These are phyloP conservation scores for Mastacembelus armatus DNA, from an alignment of 2,797 vertebrate genomes.

Conservation along the genomic window DNA sequence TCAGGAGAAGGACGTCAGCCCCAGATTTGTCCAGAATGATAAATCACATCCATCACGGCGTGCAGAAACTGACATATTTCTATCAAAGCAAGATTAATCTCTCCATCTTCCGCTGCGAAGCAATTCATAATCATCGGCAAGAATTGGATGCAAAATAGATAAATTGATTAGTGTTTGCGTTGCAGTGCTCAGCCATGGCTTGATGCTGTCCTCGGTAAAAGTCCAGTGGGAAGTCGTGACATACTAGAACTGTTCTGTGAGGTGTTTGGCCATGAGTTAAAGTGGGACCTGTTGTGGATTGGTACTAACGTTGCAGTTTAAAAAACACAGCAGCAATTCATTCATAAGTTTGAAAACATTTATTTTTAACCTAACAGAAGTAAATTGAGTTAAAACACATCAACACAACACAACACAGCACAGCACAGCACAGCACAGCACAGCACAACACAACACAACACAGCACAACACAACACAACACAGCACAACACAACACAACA, in stretches of 20 bases:
- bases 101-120: constrained; percentile 85
- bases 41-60: constrained; percentile 90
- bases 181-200: constrained; percentile 25
- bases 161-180: constrained; percentile 73
- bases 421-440: no score
- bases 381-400: no score
- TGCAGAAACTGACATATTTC: constrained; percentile 87
- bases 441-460: no score
- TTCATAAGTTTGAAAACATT: no score
- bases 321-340: no score
- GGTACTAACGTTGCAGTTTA: no score
- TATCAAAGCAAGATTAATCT: constrained; percentile 96
- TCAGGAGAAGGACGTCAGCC: constrained; percentile 72
- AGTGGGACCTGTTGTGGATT: no score
- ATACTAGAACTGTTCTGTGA: constrained; percentile 33
- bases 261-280: no score
- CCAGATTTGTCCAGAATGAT: constrained; percentile 91
- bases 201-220: constrained; percentile 16
- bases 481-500: no score
- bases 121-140: constrained; percentile 87
- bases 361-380: no score
- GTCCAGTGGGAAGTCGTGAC: constrained; percentile 28
- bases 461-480: no score
- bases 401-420: no score
- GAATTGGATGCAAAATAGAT: constrained; percentile 82